Evolutionary conservation across 2,113 vertebrate genomes (phyloP).

Genomic region (Himantopus leucocephalus): DNA sequence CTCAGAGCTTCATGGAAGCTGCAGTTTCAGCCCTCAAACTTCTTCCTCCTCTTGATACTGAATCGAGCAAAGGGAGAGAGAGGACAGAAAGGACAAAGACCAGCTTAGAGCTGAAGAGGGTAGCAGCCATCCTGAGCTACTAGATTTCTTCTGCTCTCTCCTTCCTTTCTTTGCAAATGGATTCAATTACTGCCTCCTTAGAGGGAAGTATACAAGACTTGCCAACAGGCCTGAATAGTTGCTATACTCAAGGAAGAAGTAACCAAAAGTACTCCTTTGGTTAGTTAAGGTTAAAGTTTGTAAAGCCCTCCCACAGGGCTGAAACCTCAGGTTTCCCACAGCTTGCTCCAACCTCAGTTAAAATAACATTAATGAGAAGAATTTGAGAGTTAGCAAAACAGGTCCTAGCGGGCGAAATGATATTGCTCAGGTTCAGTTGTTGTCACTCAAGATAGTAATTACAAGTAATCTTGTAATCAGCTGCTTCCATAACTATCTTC

Average conservation of each 20-base stretch:
- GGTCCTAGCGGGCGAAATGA: background rate
- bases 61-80: background rate
- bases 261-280: background rate
- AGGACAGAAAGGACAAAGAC: background rate
- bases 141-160: background rate
- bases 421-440: background rate
- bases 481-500: background rate
- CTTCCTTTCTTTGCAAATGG: background rate
- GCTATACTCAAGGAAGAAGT: background rate
- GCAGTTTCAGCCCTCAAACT: background rate
- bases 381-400: background rate
- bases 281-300: background rate
- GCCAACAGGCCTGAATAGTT: background rate
- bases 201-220: rapidly evolving
- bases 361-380: background rate
- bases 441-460: background rate
- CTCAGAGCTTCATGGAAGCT: background rate
- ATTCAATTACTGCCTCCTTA: background rate
- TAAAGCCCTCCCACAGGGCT: background rate
- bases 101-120: background rate
- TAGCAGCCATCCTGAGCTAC: background rate
- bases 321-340: background rate
- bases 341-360: background rate
- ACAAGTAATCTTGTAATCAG: background rate
- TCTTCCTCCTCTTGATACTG: background rate